These are phyloP conservation scores for Polyommatus icarus DNA, from an alignment of 2,888 invertebrate species.

Conservation along the genomic window DNA sequence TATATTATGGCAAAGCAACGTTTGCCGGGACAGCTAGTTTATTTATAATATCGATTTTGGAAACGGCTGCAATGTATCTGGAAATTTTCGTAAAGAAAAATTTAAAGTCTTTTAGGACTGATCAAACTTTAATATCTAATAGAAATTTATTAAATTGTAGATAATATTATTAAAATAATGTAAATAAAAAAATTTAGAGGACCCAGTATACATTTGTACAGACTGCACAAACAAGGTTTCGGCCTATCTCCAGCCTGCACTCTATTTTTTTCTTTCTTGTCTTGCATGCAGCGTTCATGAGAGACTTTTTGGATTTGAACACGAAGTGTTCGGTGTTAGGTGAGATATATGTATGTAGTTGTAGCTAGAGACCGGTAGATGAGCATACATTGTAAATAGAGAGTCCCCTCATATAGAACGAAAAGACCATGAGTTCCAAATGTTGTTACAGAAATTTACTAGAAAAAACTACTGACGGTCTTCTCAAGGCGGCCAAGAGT, in stretches of 20 bases:
- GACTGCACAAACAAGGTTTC: background rate
- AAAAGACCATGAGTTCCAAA: constrained; percentile 26
- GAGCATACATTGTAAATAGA: constrained; percentile 17
- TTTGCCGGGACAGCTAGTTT: too few species aligned
- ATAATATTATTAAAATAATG: background rate
- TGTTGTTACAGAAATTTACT: constrained; percentile 85
- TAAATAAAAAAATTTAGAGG: background rate
- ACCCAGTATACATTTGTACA: background rate
- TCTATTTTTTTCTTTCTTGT: constrained; percentile 74
- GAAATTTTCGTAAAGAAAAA: too few species aligned
- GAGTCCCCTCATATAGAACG: background rate
- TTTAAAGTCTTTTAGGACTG: too few species aligned
- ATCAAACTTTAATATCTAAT: too few species aligned
- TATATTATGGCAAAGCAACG: too few species aligned
- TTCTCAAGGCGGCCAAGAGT: constrained; percentile 90
- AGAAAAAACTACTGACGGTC: constrained; percentile 90
- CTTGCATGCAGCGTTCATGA: constrained; percentile 91
- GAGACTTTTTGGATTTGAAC: constrained; percentile 89
- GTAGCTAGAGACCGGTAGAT: constrained; percentile 20
- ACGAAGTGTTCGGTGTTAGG: constrained; percentile 88
- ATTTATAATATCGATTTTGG: too few species aligned
- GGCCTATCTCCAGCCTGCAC: constrained; percentile 53
- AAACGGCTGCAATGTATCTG: too few species aligned
- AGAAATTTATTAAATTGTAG: background rate
- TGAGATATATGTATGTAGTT: constrained; percentile 59